Conservation (phyloP, 1,140 invertebrate genomes). For the Hylaeus volcanicus region DNA sequence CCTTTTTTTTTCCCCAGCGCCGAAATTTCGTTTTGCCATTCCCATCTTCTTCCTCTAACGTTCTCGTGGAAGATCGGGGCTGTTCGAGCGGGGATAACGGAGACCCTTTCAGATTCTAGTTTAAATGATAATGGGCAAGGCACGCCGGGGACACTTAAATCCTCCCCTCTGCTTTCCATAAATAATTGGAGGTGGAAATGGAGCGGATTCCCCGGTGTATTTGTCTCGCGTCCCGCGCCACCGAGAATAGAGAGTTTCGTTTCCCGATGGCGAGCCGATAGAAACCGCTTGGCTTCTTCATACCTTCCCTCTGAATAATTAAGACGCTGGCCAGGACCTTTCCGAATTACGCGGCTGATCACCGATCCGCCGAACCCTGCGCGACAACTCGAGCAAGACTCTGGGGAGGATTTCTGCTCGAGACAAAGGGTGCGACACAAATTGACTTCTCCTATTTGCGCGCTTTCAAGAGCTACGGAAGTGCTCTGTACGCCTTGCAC, state of each 20-base stretch:
- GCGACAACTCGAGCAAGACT: not conserved
- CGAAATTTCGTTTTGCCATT: not conserved
- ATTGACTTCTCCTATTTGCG: not conserved
- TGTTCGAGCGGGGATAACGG: conserved; percentile 31
- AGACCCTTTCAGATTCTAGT: conserved; percentile 53
- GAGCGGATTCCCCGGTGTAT: conserved; percentile 58
- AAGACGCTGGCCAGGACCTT: not conserved
- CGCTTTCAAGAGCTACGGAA: not conserved
- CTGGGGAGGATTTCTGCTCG: not conserved
- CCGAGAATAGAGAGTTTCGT: conserved; percentile 14
- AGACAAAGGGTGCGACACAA: no score
- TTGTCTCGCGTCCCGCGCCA: not conserved
- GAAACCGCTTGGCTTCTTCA: conserved; percentile 20
- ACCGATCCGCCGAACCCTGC: not conserved
- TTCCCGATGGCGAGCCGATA: conserved; percentile 25
- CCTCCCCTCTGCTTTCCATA: conserved; percentile 61
- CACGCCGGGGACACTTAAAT: conserved; percentile 62
- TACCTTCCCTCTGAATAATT: conserved; percentile 27
- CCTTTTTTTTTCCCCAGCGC: not conserved
- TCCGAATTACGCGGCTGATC: not conserved
- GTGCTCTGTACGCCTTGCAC: no score
- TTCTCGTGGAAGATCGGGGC: conserved; percentile 30
- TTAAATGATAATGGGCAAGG: conserved; percentile 61
- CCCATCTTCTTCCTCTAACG: conserved; percentile 25
- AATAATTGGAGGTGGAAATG: conserved; percentile 63